Evolutionary conservation across 92 coral and sea anemone genomes (phyloP).

Genomic region (Epizoanthus rinbou): DNA sequence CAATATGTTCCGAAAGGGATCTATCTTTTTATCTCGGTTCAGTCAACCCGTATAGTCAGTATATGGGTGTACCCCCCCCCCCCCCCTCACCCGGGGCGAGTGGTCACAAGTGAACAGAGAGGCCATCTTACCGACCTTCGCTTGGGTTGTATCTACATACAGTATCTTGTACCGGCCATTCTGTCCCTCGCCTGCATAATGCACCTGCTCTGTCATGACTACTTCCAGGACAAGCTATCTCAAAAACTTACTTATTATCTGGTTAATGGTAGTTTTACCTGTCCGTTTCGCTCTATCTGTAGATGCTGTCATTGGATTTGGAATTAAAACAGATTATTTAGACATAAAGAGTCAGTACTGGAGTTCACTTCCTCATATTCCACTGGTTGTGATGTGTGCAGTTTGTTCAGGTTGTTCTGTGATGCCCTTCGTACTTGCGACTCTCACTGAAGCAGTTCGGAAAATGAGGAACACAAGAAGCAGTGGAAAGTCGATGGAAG

Average conservation of each 20-base stretch:
- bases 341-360: not conserved
- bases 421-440: not conserved
- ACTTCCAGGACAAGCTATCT: not conserved
- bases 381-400: not conserved
- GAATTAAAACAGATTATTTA: not conserved
- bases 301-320: not conserved
- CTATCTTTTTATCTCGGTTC: too few species aligned
- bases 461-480: not conserved
- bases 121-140: not conserved
- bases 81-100: too few species aligned
- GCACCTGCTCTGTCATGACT: not conserved
- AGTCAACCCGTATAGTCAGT: too few species aligned
- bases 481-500: too few species aligned
- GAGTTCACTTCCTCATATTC: not conserved
- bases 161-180: not conserved
- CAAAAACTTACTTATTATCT: not conserved
- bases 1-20: too few species aligned
- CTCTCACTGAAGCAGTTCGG: not conserved
- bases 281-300: not conserved
- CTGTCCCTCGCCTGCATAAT: not conserved
- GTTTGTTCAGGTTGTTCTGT: not conserved
- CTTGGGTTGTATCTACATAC: not conserved
- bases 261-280: not conserved
- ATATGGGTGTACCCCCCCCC: too few species aligned
- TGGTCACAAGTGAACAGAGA: slow-evolving; percentile 1